A percentile compares a stretch with the other conserved stretches of the same genome.
phyloP scores from a whole-genome alignment of 2,888 invertebrate genomes.

The Charanyca ferruginea region DNA sequence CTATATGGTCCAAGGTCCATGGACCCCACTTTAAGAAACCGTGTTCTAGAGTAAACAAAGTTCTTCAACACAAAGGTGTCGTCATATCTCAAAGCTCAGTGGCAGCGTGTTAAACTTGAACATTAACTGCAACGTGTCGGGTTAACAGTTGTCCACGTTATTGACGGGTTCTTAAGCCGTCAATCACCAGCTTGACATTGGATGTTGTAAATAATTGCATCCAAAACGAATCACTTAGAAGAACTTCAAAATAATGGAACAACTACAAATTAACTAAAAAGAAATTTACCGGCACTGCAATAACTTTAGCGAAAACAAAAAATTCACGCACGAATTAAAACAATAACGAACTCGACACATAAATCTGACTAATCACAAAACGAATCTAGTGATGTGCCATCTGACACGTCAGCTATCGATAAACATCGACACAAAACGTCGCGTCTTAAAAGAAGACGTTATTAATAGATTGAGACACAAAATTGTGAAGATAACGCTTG shows the following conservation, averaged over 20 bases:
- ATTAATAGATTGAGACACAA: slow-evolving; percentile 91
- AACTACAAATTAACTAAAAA: slow-evolving; percentile 16
- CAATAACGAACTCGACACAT: slow-evolving; percentile 56
- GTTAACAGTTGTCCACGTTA: slow-evolving; percentile 35
- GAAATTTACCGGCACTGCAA: slow-evolving; percentile 13
- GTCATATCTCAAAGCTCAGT: slow-evolving; percentile 22
- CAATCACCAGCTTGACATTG: slow-evolving; percentile 8
- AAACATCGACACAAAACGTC: slow-evolving; percentile 81
- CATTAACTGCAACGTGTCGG: slow-evolving; percentile 15
- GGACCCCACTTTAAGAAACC: no score
- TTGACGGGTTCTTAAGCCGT: slow-evolving; percentile 22
- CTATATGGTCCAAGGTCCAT: no score
- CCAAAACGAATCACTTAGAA: slow-evolving; percentile 12
- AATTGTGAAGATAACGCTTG: slow-evolving; percentile 84
- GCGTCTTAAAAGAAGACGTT: slow-evolving; percentile 87
- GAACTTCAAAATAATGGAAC: background rate
- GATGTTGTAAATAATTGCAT: slow-evolving; percentile 5
- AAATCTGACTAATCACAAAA: slow-evolving; percentile 60
- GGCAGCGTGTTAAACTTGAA: slow-evolving; percentile 20
- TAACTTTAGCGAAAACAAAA: slow-evolving; percentile 25
- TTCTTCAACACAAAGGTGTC: slow-evolving; percentile 4
- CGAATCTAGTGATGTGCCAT: slow-evolving; percentile 72
- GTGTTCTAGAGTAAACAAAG: slow-evolving; percentile 5
- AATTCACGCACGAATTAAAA: slow-evolving; percentile 43
- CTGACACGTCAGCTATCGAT: slow-evolving; percentile 76